Evolutionary conservation across 2,888 invertebrate species (phyloP).

Genomic region (Drosophila multiciliata): DNA sequence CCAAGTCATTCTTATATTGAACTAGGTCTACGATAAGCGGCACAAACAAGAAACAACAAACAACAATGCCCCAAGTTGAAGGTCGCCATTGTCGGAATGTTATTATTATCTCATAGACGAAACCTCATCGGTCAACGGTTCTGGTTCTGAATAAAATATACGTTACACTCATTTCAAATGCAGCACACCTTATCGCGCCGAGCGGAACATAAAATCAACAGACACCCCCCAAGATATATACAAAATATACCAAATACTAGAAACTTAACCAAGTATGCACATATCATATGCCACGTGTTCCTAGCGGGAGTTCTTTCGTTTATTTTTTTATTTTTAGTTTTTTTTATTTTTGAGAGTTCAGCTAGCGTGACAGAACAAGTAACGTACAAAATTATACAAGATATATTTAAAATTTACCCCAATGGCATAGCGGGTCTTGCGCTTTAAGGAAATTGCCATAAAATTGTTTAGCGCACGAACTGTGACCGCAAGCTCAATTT

Average conservation of each 20-base stretch:
- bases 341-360: constrained; percentile 36
- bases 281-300: constrained; percentile 63
- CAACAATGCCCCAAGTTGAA: constrained; percentile 51
- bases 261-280: constrained; percentile 31
- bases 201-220: constrained; percentile 63
- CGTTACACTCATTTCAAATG: constrained; percentile 79
- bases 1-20: constrained; percentile 31
- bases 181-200: constrained; percentile 67
- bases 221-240: constrained; percentile 50
- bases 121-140: constrained; percentile 52
- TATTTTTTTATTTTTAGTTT: not conserved
- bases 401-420: constrained; percentile 35
- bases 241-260: constrained; percentile 29
- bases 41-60: constrained; percentile 8
- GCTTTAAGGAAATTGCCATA: constrained; percentile 74
- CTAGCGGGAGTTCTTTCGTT: constrained; percentile 18
- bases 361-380: constrained; percentile 68
- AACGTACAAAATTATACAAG: constrained; percentile 61
- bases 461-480: constrained; percentile 73
- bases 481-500: constrained; percentile 69
- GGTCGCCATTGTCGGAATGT: constrained; percentile 61
- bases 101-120: constrained; percentile 42
- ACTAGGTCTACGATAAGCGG: constrained; percentile 33
- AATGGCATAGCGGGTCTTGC: constrained; percentile 16
- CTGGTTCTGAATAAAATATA: constrained; percentile 72